Conservation (phyloP, 2,113 vertebrate genomes). For the Nematolebias whitei region DNA sequence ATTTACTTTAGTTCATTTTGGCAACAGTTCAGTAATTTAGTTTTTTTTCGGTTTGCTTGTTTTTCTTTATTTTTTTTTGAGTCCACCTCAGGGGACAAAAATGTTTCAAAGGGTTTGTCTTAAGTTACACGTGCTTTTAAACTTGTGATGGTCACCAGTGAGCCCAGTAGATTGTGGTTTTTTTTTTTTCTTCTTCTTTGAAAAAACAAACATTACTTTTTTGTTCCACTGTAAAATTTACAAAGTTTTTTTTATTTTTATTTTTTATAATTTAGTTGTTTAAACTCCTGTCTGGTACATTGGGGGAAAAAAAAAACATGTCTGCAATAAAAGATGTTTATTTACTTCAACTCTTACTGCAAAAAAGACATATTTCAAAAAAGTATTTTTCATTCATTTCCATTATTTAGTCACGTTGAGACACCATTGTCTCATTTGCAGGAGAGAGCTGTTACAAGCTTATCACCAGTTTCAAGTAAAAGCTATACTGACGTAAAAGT, state of each 20-base stretch:
- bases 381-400: neutral
- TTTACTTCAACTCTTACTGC: neutral
- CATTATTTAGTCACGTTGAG: no score
- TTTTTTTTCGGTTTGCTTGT: no score
- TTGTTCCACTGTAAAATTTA: neutral
- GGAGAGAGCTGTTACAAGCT: no score
- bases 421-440: no score
- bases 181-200: neutral
- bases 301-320: neutral
- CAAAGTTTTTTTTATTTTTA: neutral
- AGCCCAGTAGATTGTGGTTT: slow-evolving; percentile 19
- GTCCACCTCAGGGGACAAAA: slow-evolving; percentile 10
- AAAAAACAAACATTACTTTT: neutral
- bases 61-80: slow-evolving; percentile 6
- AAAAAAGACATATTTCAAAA: neutral
- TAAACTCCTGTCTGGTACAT: no score
- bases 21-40: neutral
- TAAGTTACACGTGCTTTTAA: slow-evolving; percentile 48
- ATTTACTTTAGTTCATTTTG: slow-evolving; percentile 22
- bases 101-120: slow-evolving; percentile 23
- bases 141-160: slow-evolving; percentile 46
- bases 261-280: neutral
- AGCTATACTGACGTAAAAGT: no score
- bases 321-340: neutral
- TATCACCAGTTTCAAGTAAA: no score